phyloP scores from a whole-genome alignment of 2,888 invertebrate genomes.

The Drosophila gaucha region DNA sequence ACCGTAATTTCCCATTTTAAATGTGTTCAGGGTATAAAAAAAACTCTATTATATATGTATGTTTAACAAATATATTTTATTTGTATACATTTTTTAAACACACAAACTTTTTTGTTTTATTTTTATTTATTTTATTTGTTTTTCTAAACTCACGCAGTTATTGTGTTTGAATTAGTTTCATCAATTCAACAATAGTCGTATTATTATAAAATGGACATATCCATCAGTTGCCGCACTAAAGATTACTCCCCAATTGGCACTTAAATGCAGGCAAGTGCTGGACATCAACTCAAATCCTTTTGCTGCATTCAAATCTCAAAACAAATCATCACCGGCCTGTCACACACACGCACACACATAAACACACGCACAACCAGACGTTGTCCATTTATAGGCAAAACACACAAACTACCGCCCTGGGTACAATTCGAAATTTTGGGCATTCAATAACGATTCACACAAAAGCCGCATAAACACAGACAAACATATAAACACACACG shows the following conservation, averaged over 20 bases:
- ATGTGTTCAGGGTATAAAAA: too few species aligned
- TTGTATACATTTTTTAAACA: too few species aligned
- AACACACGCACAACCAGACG: conserved; percentile 5
- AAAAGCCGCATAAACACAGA: conserved; percentile 32
- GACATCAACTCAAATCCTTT: conserved; percentile 50
- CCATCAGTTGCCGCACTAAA: conserved; percentile 14
- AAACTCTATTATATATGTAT: too few species aligned
- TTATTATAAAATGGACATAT: conserved; percentile 16
- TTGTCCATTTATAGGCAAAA: conserved; percentile 58
- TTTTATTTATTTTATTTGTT: background rate
- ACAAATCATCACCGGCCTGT: conserved; percentile 53
- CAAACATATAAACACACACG: background rate
- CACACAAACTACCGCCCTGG: conserved; percentile 64
- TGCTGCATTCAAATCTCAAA: conserved; percentile 54
- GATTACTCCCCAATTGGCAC: conserved; percentile 42
- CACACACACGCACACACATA: conserved; percentile 12
- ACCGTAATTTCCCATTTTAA: too few species aligned
- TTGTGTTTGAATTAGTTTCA: conserved; percentile 15
- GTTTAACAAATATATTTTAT: too few species aligned
- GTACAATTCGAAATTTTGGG: conserved; percentile 72
- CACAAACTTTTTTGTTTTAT: background rate
- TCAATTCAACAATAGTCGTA: conserved; percentile 2
- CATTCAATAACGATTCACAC: conserved; percentile 74
- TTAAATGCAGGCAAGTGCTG: conserved; percentile 31
- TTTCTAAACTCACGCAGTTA: conserved; percentile 1